Percentiles rank a stretch among this genome's conserved stretches.
Conservation (phyloP, 2,888 invertebrate species). For the Nasonia oneida region DNA sequence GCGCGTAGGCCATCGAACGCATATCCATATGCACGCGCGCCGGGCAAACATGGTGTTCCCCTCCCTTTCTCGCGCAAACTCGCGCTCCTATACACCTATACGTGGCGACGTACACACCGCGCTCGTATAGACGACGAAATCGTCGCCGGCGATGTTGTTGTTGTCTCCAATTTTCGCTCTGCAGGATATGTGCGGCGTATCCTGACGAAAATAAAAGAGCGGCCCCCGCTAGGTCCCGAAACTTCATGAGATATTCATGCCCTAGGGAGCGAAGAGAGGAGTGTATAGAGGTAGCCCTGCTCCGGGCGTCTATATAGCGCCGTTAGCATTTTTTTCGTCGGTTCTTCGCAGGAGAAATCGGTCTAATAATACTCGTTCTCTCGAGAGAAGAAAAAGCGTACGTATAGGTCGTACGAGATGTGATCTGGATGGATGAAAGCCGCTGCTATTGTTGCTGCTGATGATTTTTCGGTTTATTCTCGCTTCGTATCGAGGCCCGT, state of each 20-base stretch:
- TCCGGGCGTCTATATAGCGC: not conserved
- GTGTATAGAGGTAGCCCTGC: conserved; percentile 32
- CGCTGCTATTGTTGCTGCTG: not conserved
- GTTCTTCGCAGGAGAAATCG: not conserved
- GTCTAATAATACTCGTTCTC: not conserved
- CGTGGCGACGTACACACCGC: too few relatives aligned
- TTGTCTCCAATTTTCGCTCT: conserved; percentile 44
- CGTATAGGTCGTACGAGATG: not conserved
- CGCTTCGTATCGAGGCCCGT: not conserved
- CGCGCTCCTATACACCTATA: not conserved
- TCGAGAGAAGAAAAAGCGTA: not conserved
- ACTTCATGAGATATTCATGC: conserved; percentile 57
- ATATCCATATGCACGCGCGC: conserved; percentile 69
- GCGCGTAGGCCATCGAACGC: conserved; percentile 52
- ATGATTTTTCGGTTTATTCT: conserved; percentile 2
- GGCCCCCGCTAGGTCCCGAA: conserved; percentile 39
- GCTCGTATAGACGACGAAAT: conserved; percentile 57
- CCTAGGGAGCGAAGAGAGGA: conserved; percentile 29
- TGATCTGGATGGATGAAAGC: not conserved
- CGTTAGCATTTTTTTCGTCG: not conserved
- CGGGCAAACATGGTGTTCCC: conserved; percentile 70
- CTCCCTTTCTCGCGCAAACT: not conserved
- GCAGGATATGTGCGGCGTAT: conserved; percentile 40
- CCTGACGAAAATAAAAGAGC: conserved; percentile 40
- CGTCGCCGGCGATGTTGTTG: conserved; percentile 25